A percentile compares a stretch with the other conserved stretches of the same genome.
These are phyloP conservation scores for Tauraco hartlaubi DNA, from an alignment of 2,797 vertebrate species.

Conservation along the genomic window DNA sequence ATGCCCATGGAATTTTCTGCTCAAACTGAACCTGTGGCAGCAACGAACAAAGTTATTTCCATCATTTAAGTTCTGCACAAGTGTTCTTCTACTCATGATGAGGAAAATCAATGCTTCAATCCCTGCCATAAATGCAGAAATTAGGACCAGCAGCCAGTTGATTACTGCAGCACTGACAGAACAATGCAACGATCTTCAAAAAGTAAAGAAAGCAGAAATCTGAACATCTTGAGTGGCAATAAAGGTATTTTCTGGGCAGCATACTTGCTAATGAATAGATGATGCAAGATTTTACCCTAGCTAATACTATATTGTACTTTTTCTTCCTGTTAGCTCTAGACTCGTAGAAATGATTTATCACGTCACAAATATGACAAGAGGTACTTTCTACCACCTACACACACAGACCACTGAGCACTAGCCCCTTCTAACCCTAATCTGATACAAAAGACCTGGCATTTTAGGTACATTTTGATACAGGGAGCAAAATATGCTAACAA, in stretches of 20 bases:
- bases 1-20: neutral
- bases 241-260: neutral
- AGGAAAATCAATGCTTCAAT: neutral
- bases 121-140: neutral
- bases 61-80: neutral
- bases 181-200: neutral
- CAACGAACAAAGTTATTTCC: neutral
- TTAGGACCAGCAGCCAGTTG: neutral
- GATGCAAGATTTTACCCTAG: neutral
- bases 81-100: neutral
- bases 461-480: no score
- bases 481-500: no score
- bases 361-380: no score
- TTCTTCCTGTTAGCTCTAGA: neutral
- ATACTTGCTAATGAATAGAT: neutral
- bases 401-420: no score
- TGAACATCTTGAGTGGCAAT: neutral
- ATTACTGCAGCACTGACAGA: neutral
- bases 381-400: no score
- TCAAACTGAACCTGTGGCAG: neutral
- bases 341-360: neutral
- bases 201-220: neutral
- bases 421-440: no score
- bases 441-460: no score
- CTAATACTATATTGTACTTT: neutral